Evolutionary conservation across 2,797 vertebrate species (phyloP), one percentile per base, ranked within the genome.

Genomic region (Emydoidea blandingii): DNA sequence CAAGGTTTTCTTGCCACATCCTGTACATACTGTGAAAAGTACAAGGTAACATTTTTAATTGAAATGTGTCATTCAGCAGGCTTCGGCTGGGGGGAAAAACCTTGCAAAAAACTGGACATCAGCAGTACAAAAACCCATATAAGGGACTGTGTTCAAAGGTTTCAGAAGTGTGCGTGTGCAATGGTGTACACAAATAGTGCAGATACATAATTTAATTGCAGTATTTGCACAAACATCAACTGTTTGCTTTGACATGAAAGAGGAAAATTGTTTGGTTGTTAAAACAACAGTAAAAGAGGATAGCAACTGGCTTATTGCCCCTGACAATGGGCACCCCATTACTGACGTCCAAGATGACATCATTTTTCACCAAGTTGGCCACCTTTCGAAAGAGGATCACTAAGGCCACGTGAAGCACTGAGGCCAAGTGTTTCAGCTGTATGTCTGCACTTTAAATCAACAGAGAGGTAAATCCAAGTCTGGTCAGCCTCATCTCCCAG

Each of bases 31-130:
- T 90, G 49, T 87, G 93, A 90, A 84, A 81, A 18, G 65, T 91
- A 87, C 62, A 49, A 86, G 81, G 85, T 74, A 86, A 27, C 83
- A 86, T 78, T 89, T 91, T 92, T 94, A 91, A 93, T 95, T 96
- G 87, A 82, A 83, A 56, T 18, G 92, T 92, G 16, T 62, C 56
- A 57, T 41, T 8, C 74, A 90, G 57, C 9, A 87, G 21, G 41
- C 25, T 95, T 95, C 76, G 81, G 6, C 53, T 54, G 83, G 18
- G 16, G 50, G 90, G 85, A 27, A 6, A 62, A 34, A 9, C 88
- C 19, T 54, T 87, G 1, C 9, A 87, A 68, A 74, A 47, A 47
- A 80, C 1, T 29, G 59, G 83, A 47, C 53, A 78, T 76, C 49
- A 91, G 9, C 49, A 53, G 2, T 9, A 41, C 44, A 25, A 54